Base-by-base conservation (phyloP, 2,113 vertebrate species). In the Hystrix cristata region DNA sequence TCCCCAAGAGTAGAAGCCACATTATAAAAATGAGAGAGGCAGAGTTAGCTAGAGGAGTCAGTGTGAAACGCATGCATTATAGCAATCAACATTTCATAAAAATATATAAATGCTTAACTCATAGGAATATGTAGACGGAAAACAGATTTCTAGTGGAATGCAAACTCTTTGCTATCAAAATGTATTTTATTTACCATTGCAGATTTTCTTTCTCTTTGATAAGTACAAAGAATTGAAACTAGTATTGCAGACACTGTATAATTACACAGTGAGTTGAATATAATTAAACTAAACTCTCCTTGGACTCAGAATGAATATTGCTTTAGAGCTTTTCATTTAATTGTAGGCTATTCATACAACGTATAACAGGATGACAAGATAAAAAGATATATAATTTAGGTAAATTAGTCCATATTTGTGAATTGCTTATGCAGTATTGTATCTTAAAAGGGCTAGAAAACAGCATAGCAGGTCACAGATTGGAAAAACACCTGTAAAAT, bases 221-320 rank as follows among this genome's bases (percentile, higher is more conserved):
- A 91, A 78, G 2, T 57, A 89, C 86, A 6, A 55, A 10, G 4
- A 8, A 3, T 62, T 92, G 23, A 23, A 67, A 51, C 57, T 71
- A 78, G 4, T 18, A 55, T 76, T 34, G 51, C 0, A 81, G 86
- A 76, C 59, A 21, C 34, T 85, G 14, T 81, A 69, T 69, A 76
- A 94, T 69, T 92, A 69, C 6, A 14, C 21, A 83, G 29, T 69
- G 18, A 3, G 2, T 90, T 95, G n/a, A 69, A 59, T 87, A 57
- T 87, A 86, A 96, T 94, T 83, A 92, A 91, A 55, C 46, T 79
- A 78, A 93, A 91, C 9, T 91, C 53, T 82, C 60, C 87, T 92
- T 92, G 67, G 83, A 74, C 14, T 48, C 13, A 60, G 57, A 80
- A 80, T 64, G 55, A 48, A 67, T 78, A 81, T 0, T 72, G 23